Conservation (phyloP, 2,888 invertebrate species). For the Drosophila gaucha region DNA sequence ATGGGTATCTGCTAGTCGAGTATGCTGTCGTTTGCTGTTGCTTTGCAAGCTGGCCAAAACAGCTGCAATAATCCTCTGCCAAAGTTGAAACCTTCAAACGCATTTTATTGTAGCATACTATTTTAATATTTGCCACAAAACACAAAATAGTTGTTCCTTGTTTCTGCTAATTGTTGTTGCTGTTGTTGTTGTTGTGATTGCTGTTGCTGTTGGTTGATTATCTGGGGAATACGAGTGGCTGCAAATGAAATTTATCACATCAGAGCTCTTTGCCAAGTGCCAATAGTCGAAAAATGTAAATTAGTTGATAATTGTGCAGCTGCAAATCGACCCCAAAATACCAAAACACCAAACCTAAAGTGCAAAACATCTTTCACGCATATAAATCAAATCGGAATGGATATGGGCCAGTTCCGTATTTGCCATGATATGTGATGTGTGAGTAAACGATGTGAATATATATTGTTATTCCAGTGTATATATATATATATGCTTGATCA, state of each 20-base stretch:
- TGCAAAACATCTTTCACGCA: not conserved
- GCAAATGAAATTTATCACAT: slow-evolving; percentile 16
- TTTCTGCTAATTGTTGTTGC: slow-evolving; percentile 11
- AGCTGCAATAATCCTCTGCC: slow-evolving; percentile 26
- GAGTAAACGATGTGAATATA: too few species aligned
- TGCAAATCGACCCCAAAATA: slow-evolving; percentile 9
- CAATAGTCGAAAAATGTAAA: slow-evolving; percentile 43
- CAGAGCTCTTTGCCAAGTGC: slow-evolving; percentile 25
- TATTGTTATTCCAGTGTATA: too few species aligned
- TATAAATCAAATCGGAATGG: slow-evolving; percentile 3
- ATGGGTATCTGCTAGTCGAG: slow-evolving; percentile 3
- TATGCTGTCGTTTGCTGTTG: not conserved
- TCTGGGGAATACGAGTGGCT: slow-evolving; percentile 20
- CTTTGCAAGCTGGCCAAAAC: slow-evolving; percentile 5
- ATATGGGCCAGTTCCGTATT: too few species aligned
- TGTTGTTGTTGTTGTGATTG: slow-evolving; percentile 11
- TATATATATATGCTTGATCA: too few species aligned
- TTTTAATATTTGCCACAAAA: slow-evolving; percentile 47
- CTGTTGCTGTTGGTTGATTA: slow-evolving; percentile 10
- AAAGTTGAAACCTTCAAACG: slow-evolving; percentile 39
- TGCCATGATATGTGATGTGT: too few species aligned
- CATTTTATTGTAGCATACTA: slow-evolving; percentile 43
- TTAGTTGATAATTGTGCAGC: slow-evolving; percentile 38
- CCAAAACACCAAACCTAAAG: slow-evolving; percentile 1
- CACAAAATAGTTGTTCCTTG: slow-evolving; percentile 35